Conservation (phyloP, 2,797 vertebrate genomes). For the Tenualosa thibaudeaui region DNA sequence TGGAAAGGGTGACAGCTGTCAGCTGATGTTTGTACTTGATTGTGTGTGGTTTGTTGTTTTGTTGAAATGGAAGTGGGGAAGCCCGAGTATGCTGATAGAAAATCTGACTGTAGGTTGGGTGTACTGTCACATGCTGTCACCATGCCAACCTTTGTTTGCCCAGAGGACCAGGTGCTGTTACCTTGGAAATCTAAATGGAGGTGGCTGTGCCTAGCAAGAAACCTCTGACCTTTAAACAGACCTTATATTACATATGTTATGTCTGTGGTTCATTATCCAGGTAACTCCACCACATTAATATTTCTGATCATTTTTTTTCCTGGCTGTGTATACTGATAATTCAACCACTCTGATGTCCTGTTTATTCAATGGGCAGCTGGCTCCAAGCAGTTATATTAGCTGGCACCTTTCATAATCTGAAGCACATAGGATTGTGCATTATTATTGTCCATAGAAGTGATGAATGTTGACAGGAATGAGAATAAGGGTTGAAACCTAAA, state of each 20-base stretch:
- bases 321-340: not conserved
- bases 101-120: not conserved
- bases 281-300: not conserved
- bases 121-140: not conserved
- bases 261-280: not conserved
- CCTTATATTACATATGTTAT: not conserved
- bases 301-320: not conserved
- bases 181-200: not conserved
- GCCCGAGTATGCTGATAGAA: not conserved
- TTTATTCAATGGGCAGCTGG: not conserved
- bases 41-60: not conserved
- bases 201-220: not conserved
- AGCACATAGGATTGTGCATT: not conserved
- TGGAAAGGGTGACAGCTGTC: not conserved
- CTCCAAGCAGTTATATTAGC: not conserved
- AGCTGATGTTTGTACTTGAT: not conserved
- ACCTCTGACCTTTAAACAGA: slow-evolving; percentile 9
- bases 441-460: not conserved
- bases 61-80: not conserved
- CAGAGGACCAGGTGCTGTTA: slow-evolving; percentile 15
- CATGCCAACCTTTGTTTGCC: slow-evolving; percentile 24
- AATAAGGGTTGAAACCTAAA: not conserved
- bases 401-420: not conserved
- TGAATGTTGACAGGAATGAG: not conserved
- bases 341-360: not conserved